These are phyloP conservation scores for Cyprinodon brontotheroides DNA, from an alignment of 2,113 vertebrate genomes.

Conservation along the genomic window DNA sequence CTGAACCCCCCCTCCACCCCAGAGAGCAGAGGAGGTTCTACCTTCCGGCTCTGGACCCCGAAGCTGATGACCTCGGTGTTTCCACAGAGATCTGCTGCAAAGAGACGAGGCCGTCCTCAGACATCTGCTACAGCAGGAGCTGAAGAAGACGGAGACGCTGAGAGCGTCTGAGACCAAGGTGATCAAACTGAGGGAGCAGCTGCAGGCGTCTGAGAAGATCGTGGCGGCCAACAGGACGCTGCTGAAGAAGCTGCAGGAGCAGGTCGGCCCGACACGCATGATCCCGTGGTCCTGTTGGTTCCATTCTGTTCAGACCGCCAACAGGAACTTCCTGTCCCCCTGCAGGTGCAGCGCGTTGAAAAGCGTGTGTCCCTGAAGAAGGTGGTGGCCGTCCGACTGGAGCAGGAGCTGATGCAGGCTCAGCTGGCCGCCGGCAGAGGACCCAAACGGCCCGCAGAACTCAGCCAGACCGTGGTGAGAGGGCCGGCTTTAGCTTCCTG, in stretches of 20 bases:
- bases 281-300: neutral
- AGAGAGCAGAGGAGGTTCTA: no score
- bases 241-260: conserved; percentile 94
- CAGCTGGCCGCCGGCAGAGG: conserved; percentile 83
- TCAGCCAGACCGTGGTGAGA: conserved; percentile 79
- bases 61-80: no score
- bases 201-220: conserved; percentile 92
- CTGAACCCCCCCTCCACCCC: neutral
- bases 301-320: neutral
- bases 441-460: conserved; percentile 81
- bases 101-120: conserved; percentile 91
- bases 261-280: conserved; percentile 74
- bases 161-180: conserved; percentile 90
- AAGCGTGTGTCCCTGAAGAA: conserved; percentile 90
- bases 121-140: conserved; percentile 90
- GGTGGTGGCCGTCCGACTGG: conserved; percentile 81
- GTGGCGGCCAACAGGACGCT: conserved; percentile 86
- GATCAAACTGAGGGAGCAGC: conserved; percentile 88
- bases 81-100: conserved; percentile 84
- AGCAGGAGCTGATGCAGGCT: conserved; percentile 87
- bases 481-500: neutral
- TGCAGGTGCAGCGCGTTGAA: conserved; percentile 90
- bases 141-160: conserved; percentile 92
- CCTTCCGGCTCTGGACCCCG: no score
- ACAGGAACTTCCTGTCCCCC: neutral